phyloP scores from a whole-genome alignment of 2,888 invertebrate genomes.

The Acleris sparsana region DNA sequence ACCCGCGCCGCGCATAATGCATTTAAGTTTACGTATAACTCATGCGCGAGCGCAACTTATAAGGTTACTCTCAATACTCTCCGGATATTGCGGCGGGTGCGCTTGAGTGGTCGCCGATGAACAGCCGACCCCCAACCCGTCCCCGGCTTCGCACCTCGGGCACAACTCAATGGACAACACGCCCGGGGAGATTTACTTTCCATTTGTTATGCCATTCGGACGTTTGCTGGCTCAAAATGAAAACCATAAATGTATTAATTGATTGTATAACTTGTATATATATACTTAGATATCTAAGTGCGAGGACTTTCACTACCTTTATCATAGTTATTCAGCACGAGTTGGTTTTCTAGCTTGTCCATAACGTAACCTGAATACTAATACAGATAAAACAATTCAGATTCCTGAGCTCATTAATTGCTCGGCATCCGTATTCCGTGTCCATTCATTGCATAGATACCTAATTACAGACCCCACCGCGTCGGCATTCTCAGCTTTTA shows the following conservation, averaged over 20 bases:
- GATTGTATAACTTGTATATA: too few species aligned
- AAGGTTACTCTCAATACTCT: constrained; percentile 46
- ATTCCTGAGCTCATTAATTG: constrained; percentile 24
- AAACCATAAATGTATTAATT: constrained; percentile 15
- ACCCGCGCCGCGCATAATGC: constrained; percentile 57
- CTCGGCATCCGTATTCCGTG: constrained; percentile 26
- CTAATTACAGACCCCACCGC: constrained; percentile 24
- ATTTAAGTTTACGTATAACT: constrained; percentile 50
- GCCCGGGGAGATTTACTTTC: constrained; percentile 17
- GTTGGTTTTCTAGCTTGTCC: constrained; percentile 8
- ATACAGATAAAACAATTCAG: constrained; percentile 15
- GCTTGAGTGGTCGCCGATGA: constrained; percentile 39
- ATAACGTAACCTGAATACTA: constrained; percentile 25
- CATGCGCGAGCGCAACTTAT: constrained; percentile 51
- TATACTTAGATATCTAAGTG: not conserved
- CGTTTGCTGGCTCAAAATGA: constrained; percentile 8
- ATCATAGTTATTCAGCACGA: constrained; percentile 15
- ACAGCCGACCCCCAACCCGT: constrained; percentile 44
- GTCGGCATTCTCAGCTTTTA: constrained; percentile 42
- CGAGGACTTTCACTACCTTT: constrained; percentile 20
- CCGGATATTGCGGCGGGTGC: constrained; percentile 36
- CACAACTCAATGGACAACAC: constrained; percentile 15
- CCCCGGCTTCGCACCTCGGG: constrained; percentile 36
- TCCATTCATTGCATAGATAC: constrained; percentile 28
- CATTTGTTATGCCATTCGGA: constrained; percentile 11